Base-by-base conservation (phyloP, 2,113 vertebrate species). In the Numenius arquata region DNA sequence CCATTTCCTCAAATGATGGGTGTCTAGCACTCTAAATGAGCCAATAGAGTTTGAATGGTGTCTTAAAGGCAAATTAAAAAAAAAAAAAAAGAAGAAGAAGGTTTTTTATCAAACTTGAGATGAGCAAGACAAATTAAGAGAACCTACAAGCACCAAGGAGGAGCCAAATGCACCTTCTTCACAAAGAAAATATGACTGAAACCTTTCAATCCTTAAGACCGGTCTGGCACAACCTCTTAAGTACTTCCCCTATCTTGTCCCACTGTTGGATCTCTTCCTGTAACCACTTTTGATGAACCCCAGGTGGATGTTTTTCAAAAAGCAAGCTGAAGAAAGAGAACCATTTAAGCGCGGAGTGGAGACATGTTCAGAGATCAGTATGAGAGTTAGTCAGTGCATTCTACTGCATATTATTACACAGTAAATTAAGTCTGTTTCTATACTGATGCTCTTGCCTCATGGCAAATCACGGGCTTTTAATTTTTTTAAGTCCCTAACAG, bases 401-500 rank as follows among this genome's bases (percentile, higher is more conserved):
- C 47, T 89, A 50, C 23, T 83, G 38, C 58, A 66, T 85, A 86
- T 47, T 95, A 65, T 23, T 29, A 25, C 61, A 65, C 84, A 68
- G 59, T 70, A 93, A 97, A 93, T 96, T 96, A 91, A 93, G 68
- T 45, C 90, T 95, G 40, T 83, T 87, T 96, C 77, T 63, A 10
- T 88, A 65, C 78, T 94, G 86, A 87, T 96, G 62, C 89, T 97
- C 86, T 82, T 93, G 58, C 55, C 47, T 92, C 85, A 81, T 43
- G 63, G 81, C 97, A 97, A 97, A 95, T 77, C 88, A 88, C 9
- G 22, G 78, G 59, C 45, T 94, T 96, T 89, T 79, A 17, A 6
- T 29, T 65, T 84, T 93, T 58, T 72, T 34, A 70, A 86, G 65
- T 93, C 47, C 61, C 41, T 95, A 95, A 82, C 53, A 96, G 80